Evolutionary conservation across 2,888 invertebrate genomes (phyloP), one percentile per base, ranked within the genome.

Genomic region (Papilio gigon): DNA sequence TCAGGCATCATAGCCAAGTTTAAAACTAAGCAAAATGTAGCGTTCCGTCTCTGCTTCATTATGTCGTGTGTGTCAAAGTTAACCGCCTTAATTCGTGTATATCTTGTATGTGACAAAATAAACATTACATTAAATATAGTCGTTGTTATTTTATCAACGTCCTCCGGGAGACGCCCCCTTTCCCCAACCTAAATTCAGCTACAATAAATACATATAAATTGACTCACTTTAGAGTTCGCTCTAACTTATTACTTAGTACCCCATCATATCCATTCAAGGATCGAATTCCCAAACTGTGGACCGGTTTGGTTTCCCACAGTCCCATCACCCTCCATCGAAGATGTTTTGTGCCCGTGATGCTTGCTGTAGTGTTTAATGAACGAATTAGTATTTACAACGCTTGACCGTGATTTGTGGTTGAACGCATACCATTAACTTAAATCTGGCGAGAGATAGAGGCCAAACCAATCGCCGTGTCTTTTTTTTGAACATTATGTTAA

Each of bases 261-360:
- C 3, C 42, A 27, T 37, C 64, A 9, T 47, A 68, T 47, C 64
- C 56, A 56, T 63, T 65, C 63, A 63, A 70, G 62, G 67, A 71
- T 69, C 67, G 67, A 67, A 67, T 67, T 70, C 65, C 67, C 71
- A 65, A 71, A 68, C 47, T 60, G 56, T 3, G 8, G 70, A 76
- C 75, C 75, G 75, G 75, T 76, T 74, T 56, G 40, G 68, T 72
- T 74, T 76, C 75, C 75, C 75, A 76, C 75, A 71, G 70, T 47
- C 61, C 35, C 44, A 62, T 44, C 67, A 63, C 53, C 62, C 67
- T 63, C 56, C 44, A 14, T 40, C 67, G 67, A 62, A 63, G 67
- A 68, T 62, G 63, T 35, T 40, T 56, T 35, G 58, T 25, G 14
- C 56, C 58, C 63, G 67, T 62, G 67, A 67, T 50, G 61, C 53